Conservation (phyloP, 2,888 invertebrate genomes). For the Cosmia trapezina region DNA sequence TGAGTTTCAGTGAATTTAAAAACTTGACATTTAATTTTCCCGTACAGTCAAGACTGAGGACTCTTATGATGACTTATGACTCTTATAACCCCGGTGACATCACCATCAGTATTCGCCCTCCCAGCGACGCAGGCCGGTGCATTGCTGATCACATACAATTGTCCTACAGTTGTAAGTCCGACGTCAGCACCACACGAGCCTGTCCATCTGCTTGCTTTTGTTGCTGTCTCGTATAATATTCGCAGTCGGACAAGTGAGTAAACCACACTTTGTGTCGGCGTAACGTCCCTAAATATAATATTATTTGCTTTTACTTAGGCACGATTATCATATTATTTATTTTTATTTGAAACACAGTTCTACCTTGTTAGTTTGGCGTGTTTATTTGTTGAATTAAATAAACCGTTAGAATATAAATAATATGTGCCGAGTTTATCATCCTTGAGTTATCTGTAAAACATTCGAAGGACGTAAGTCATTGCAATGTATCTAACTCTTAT, state of each 20-base stretch:
- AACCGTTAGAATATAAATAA: background rate
- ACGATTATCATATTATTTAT: background rate
- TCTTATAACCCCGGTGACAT: slow-evolving; percentile 1
- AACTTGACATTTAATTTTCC: no score
- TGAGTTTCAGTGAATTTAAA: no score
- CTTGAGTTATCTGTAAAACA: background rate
- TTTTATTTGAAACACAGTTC: background rate
- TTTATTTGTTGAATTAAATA: slow-evolving; percentile 6
- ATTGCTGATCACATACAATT: background rate
- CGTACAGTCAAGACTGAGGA: background rate
- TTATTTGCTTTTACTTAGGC: background rate
- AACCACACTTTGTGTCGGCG: background rate
- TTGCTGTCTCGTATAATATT: background rate
- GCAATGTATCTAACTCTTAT: no score
- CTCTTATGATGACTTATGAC: background rate
- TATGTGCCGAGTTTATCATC: background rate
- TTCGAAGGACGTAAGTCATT: background rate
- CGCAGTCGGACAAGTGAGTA: background rate
- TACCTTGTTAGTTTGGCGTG: no score
- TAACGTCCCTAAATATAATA: background rate
- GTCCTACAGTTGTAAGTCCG: no score
- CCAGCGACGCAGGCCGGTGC: background rate
- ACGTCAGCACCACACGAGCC: no score
- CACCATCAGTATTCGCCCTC: background rate
- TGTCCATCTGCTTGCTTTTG: background rate